Conservation (phyloP, 2,888 invertebrate species). For the Acleris emargana region DNA sequence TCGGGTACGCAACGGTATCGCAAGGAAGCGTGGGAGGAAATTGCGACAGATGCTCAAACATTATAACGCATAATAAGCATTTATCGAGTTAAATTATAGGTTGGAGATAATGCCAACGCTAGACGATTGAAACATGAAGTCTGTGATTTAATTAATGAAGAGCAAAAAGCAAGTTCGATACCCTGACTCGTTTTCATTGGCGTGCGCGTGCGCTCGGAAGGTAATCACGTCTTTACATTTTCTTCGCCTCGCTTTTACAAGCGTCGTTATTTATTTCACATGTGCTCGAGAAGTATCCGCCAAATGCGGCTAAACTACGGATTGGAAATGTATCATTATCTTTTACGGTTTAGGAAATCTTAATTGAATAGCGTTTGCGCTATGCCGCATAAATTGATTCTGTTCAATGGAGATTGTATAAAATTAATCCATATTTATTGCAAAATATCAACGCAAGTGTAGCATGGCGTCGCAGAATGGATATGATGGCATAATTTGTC, state of each 20-base stretch:
- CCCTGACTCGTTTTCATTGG: slow-evolving; percentile 77
- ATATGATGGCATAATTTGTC: slow-evolving; percentile 11
- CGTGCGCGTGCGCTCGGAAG: slow-evolving; percentile 53
- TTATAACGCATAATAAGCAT: slow-evolving; percentile 32
- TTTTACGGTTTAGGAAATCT: slow-evolving; percentile 23
- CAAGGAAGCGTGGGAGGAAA: slow-evolving; percentile 37
- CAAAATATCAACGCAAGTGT: not conserved
- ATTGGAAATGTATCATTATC: slow-evolving; percentile 17
- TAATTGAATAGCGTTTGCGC: slow-evolving; percentile 1
- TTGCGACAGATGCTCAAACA: slow-evolving; percentile 36
- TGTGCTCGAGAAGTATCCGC: slow-evolving; percentile 26
- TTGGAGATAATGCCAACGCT: slow-evolving; percentile 24
- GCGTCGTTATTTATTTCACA: slow-evolving; percentile 36
- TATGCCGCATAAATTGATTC: not conserved
- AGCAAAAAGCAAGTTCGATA: slow-evolving; percentile 60
- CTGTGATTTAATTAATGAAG: slow-evolving; percentile 32
- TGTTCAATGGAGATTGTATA: not conserved
- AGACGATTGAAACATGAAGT: slow-evolving; percentile 36
- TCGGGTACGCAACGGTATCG: slow-evolving; percentile 29
- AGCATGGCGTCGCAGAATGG: not conserved
- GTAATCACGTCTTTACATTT: slow-evolving; percentile 67
- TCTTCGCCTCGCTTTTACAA: slow-evolving; percentile 52
- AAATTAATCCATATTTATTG: too few species aligned
- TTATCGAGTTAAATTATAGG: slow-evolving; percentile 36
- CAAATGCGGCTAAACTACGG: slow-evolving; percentile 13